Percentiles rank a stretch among this genome's conserved stretches.
Evolutionary conservation across 2,797 vertebrate genomes (phyloP).

Genomic region (Scomberomorus guttatus): DNA sequence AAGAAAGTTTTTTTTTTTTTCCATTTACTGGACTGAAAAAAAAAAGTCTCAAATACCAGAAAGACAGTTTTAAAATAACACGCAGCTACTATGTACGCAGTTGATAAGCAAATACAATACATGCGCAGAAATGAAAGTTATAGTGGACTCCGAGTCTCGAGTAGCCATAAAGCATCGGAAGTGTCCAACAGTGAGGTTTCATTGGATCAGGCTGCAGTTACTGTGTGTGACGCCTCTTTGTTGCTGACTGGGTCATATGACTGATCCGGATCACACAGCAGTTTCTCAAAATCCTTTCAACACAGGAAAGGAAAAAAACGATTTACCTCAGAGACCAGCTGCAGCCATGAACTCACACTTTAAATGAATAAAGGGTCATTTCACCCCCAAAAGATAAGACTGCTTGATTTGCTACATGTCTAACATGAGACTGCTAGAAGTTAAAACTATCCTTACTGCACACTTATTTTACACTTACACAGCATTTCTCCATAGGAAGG

Average conservation of each 20-base stretch:
- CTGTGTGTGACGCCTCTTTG: constrained; percentile 32
- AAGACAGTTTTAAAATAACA: not conserved
- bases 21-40: not conserved
- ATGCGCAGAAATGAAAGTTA: constrained; percentile 11
- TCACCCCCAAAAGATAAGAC: not conserved
- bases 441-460: not conserved
- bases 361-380: not conserved
- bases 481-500: not conserved
- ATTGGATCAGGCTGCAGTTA: constrained; percentile 33
- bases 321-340: not conserved
- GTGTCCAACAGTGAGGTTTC: constrained; percentile 12
- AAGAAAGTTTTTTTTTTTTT: not conserved
- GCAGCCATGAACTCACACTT: not conserved
- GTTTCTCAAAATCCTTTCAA: constrained; percentile 15
- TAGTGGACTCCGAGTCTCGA: not conserved
- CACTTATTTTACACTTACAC: not conserved
- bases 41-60: not conserved
- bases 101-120: not conserved
- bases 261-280: constrained; percentile 14
- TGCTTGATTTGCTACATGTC: not conserved
- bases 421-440: not conserved
- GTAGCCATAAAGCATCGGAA: not conserved
- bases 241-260: constrained; percentile 65
- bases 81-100: not conserved
- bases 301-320: not conserved